Evolutionary conservation across 2,888 invertebrate species (phyloP).

Genomic region (Standfussiana lucernea): DNA sequence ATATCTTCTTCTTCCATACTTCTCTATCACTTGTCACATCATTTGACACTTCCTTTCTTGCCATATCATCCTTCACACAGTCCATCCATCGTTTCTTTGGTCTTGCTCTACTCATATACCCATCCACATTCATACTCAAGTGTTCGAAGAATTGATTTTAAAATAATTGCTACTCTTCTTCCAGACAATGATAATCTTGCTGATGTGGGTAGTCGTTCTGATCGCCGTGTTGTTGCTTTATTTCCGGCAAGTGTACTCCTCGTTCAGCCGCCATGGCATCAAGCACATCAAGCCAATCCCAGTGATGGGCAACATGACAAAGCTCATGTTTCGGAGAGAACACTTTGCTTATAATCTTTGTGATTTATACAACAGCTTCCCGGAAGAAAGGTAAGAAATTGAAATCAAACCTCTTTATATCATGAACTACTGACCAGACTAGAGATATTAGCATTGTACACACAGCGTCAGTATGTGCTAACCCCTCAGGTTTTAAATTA

Average conservation of each 20-base stretch:
- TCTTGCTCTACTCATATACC: too few relatives aligned
- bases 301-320: slow-evolving; percentile 72
- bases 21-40: too few relatives aligned
- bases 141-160: too few relatives aligned
- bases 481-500: too few relatives aligned
- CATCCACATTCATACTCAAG: too few relatives aligned
- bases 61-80: too few relatives aligned
- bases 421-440: neutral
- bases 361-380: slow-evolving; percentile 70
- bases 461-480: too few relatives aligned
- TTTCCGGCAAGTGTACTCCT: slow-evolving; percentile 67
- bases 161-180: neutral
- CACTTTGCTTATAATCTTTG: slow-evolving; percentile 66
- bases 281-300: slow-evolving; percentile 69
- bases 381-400: slow-evolving; percentile 71
- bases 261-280: slow-evolving; percentile 71
- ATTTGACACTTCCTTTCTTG: too few relatives aligned
- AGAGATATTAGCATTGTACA: neutral
- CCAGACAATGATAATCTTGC: slow-evolving; percentile 68
- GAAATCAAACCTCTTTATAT: neutral
- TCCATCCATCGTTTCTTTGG: too few relatives aligned
- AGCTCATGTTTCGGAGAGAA: slow-evolving; percentile 48
- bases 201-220: slow-evolving; percentile 70
- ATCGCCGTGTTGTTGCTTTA: slow-evolving; percentile 66
- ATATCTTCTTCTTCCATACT: too few relatives aligned